Evolutionary conservation across 2,888 invertebrate species (phyloP), one percentile per base, ranked within the genome.

Genomic region (Stenotaenia linearis): DNA sequence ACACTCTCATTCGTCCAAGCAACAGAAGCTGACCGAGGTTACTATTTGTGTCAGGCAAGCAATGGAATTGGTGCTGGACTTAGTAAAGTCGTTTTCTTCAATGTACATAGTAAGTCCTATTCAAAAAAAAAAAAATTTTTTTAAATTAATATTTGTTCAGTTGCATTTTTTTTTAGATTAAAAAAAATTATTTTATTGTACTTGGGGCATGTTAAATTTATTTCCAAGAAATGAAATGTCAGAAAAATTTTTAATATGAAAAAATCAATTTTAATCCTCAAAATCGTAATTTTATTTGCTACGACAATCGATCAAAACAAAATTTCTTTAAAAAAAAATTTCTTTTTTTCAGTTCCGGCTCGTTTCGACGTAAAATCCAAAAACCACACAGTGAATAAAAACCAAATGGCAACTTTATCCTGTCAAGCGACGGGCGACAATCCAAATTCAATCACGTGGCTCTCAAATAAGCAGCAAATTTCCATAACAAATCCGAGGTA

Each of bases 371-470:
- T 77, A 9, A 80, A 80, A 40, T 69, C 35, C 18, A 61, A 77
- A n/a, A 81, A 81, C 75, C 79, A 79, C 76, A 91, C 91, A 82
- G 91, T 93, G 37, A 92, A 93, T 85, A 90, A 93, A 86, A 92
- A 93, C 0, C 91, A 91, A 77, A 90, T 90, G 80, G 93, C 93
- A 0, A 91, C 91, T 84, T 89, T 96, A 78, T 94, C 94, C 84
- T 92, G 92, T 85, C 83, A 85, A 45, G 84, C 85, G 18, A 82
- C 82, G 32, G 86, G 87, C 30, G 84, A 85, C 45, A 32, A 78
- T 21, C 81, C 81, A 12, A 77, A 75, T 21, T 69, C 76, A 21
- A 78, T 81, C 15, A 80, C 78, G 21, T 81, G 81, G 81, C 28
- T 76, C 10, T 35, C 74, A 21, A 80, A 80, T 45, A 69, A 37